Base-by-base conservation (phyloP, 2,888 invertebrate species). In the Andrena bicolor region DNA sequence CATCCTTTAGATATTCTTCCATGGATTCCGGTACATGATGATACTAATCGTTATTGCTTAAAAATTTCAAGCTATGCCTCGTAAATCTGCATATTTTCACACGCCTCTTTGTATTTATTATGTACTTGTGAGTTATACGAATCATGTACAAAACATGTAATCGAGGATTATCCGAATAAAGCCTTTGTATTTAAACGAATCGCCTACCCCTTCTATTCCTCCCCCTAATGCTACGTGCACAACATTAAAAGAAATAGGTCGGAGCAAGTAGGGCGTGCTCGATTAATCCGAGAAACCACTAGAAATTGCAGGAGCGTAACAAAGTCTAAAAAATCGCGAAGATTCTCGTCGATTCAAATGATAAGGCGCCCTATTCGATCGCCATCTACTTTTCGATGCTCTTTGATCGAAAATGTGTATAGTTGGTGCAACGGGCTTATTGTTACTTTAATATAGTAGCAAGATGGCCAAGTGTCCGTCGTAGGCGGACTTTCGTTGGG, bases 401-500 rank as follows among this genome's bases (percentile, higher is more conserved):
- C 32, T 69, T 13, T 68, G 56, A 68, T 82, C 76, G 63, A 70
- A 69, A 23, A 30, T 69, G 41, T 28, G 30, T 13, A 13, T 60
- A 65, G 53, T 51, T 28, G 58, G 32, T 56, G 35, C 56, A 53
- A 70, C 51, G 32, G 56, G 53, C 30, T 63, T 49, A 53, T 63
- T 71, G 71, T 83, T 41, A 72, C 60, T 49, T 30, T 49, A 30
- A 49, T 48, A 32, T 23, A 71, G 8, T 58, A 56, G 79, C 76
- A 88, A 88, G 60, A 90, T 90, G 89, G 90, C 89, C 88, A 84
- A 58, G 35, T 61, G 70, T 83, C 75, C 53, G 70, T 77, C 74
- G 76, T 90, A 90, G 80, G 78, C 65, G 79, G 77, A 84, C 64
- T 69, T 60, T 78, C 68, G 51, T 66, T 60, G 1, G n/a, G 49